Percentiles rank a stretch among this genome's conserved stretches.
phyloP scores from a whole-genome alignment of 2,113 vertebrate genomes.

The Hippocampus mohnikei region DNA sequence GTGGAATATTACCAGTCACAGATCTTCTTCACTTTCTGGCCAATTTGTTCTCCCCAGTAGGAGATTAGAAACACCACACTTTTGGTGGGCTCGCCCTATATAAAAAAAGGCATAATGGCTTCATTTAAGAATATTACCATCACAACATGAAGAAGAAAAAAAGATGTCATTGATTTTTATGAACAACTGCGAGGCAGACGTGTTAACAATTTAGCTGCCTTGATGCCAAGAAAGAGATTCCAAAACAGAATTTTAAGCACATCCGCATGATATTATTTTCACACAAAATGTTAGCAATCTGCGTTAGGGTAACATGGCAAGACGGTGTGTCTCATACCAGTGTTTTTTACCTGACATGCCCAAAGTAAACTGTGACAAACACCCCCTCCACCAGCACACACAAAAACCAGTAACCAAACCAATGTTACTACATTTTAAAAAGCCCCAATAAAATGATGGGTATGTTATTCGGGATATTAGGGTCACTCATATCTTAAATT shows the following conservation, averaged over 20 bases:
- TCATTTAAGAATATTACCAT: background rate
- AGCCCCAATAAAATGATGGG: background rate
- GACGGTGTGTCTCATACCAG: background rate
- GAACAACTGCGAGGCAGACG: background rate
- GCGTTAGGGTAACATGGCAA: background rate
- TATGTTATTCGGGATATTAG: background rate
- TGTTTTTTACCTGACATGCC: background rate
- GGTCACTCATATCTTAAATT: background rate
- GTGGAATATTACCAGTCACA: conserved; percentile 87
- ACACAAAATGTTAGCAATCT: background rate
- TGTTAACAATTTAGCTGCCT: background rate
- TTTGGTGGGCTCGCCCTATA: conserved; percentile 85
- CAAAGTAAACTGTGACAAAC: background rate
- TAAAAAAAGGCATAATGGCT: background rate
- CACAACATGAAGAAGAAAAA: background rate
- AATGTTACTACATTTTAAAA: background rate
- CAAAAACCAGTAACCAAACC: background rate
- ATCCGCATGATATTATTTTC: background rate
- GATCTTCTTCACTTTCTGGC: conserved; percentile 97
- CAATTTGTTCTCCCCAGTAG: conserved; percentile 96
- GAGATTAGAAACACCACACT: conserved; percentile 92
- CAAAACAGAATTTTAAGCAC: background rate
- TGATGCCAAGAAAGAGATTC: background rate
- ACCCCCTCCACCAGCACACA: background rate
- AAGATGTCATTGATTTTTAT: background rate